These are phyloP conservation scores for Bilobella aurantiaca DNA, from an alignment of 1,140 invertebrate genomes.

Conservation along the genomic window DNA sequence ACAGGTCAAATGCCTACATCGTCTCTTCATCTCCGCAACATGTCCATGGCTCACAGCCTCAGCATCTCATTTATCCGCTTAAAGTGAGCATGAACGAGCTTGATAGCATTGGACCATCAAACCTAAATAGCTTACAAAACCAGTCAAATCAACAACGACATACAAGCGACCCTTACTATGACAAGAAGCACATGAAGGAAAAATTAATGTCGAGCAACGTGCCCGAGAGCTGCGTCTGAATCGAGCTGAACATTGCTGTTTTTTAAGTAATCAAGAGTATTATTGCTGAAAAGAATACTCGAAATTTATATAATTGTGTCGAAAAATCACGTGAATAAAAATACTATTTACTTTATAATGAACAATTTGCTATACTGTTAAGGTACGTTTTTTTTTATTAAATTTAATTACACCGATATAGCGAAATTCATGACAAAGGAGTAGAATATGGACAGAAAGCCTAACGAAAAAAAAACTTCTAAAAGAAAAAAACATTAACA, in stretches of 20 bases:
- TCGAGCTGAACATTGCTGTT: background rate
- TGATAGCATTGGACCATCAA: constrained; percentile 21
- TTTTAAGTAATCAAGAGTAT: background rate
- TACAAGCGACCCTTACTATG: constrained; percentile 30
- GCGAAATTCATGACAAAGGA: too few relatives aligned
- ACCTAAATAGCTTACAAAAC: constrained; percentile 11
- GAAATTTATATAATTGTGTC: too few relatives aligned
- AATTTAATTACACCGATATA: too few relatives aligned
- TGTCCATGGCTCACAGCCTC: constrained; percentile 11
- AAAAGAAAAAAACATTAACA: too few relatives aligned
- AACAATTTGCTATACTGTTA: too few relatives aligned
- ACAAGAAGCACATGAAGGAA: constrained; percentile 34
- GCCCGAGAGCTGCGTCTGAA: constrained; percentile 34
- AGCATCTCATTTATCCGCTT: background rate
- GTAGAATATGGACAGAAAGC: too few relatives aligned
- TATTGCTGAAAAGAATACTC: background rate
- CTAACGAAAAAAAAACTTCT: too few relatives aligned
- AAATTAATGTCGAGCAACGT: constrained; percentile 33
- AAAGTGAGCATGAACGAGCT: constrained; percentile 28
- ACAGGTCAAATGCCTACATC: constrained; percentile 11
- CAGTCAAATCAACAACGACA: constrained; percentile 9
- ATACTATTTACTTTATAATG: too few relatives aligned
- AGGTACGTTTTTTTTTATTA: too few relatives aligned
- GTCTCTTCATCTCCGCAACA: constrained; percentile 15
- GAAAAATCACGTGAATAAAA: too few relatives aligned